Base-by-base conservation (phyloP, 2,797 vertebrate genomes). In the Xiphophorus birchmanni region DNA sequence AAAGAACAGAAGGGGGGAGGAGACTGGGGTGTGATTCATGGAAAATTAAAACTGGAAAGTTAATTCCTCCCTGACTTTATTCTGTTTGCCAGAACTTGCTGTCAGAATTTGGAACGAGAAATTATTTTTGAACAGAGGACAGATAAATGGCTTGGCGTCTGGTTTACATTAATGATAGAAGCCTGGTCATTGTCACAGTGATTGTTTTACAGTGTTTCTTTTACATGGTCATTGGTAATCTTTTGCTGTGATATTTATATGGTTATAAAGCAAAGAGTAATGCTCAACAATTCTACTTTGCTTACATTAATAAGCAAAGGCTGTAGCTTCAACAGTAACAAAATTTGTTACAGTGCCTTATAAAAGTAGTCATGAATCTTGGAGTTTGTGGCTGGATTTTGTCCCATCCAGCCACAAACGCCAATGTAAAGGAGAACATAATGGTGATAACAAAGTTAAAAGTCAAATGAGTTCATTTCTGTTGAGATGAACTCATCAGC, bases 81-180 rank as follows among this genome's bases (percentile, higher is more conserved):
- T 84, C 79, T 78, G 2, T 48, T 72, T 84, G 85, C 82, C 87
- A 91, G 80, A 52, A 23, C 44, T 73, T 69, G 71, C 77, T 78
- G 80, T 87, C 79, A 89, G 58, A 77, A 82, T 85, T 82, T 74
- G 88, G 78, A 93, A 85, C 69, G 69, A 80, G 74, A 77, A 73
- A 75, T 79, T 56, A 82, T 78, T 88, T 89, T 88, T 90, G 26
- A 45, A 89, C 77, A 79, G 80, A 89, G 82, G 73, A 84, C 80
- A 91, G 86, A 92, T 84, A 82, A 88, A 91, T 32, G 74, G 75
- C 74, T 86, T 78, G 50, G 86, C 82, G 90, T 91, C 93, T 94
- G 93, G 91, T 84, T 93, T 91, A 60, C 82, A 74, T 95, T 90
- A 89, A 89, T 89, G 79, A 91, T 88, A 84, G 65, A 77, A 79